Base-by-base conservation (phyloP, 2,888 invertebrate genomes). In the Aspidiotus rigidus region DNA sequence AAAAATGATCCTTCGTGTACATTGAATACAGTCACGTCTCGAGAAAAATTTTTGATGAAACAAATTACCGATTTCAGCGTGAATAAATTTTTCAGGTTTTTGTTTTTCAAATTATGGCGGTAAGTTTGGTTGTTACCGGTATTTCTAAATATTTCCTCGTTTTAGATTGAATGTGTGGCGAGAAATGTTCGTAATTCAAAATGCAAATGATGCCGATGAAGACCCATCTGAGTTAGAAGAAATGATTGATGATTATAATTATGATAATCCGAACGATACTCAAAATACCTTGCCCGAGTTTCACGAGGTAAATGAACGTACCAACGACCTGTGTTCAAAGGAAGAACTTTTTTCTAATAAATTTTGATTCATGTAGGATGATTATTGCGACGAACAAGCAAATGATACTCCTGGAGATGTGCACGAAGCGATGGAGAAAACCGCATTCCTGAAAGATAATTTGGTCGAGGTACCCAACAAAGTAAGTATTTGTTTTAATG, bases 391-490 rank as follows among this genome's bases (percentile, higher is more conserved):
- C 11, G 54, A 62, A 16, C 39, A 55, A 40, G 54, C 42, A 7
- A 44, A 63, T 9, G 42, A 62, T 5, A 57, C 44, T 16, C 54
- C 56, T 5, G 9, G 10, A 10, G 69, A 69, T 55, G 63, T 63
- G 13, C 62, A 69, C 41, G 69, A 69, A 11, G 49, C 63, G n/a
- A 62, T 57, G 1, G 53, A 59, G n/a, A 69, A 39, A 16, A 62
- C 55, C 40, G 54, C 62, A 11, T 62, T 71, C 28, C 39, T 69
- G 17, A 69, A 63, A 7, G 71, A 71, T 41, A 69, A 71, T 69
- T 49, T 69, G 40, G 15, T 69, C 11, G 67, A 62, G 16, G 53
- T 69, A 15, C 71, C 71, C 7, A 69, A 69, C 53, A 71, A 69
- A 71, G 71, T 71, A 39, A 42, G 57, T 55, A 61, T 28, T 11